Conservation (phyloP, 2,797 vertebrate species). For the Lithobates pipiens region DNA sequence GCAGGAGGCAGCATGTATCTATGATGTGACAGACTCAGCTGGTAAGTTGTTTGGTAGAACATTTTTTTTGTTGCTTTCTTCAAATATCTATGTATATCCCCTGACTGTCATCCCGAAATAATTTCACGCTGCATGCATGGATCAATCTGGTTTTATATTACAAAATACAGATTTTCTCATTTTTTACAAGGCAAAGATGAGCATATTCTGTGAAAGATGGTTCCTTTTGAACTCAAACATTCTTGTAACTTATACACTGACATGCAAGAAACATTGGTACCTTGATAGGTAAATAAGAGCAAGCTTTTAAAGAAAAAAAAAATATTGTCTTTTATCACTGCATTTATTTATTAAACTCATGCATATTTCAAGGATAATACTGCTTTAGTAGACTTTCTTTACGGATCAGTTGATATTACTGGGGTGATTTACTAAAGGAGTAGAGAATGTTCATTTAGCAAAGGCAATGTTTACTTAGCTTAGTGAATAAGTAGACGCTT, state of each 20-base stretch:
- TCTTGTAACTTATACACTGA: neutral
- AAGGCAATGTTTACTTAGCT: too few species aligned
- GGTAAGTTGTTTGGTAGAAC: constrained; percentile 16
- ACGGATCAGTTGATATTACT: neutral
- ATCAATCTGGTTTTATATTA: constrained; percentile 11
- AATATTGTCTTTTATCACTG: neutral
- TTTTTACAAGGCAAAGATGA: constrained; percentile 3
- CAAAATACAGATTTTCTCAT: constrained; percentile 5
- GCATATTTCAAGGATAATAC: neutral
- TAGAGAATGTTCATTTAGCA: neutral
- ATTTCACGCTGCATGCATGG: constrained; percentile 5
- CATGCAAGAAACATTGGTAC: neutral
- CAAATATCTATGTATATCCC: neutral
- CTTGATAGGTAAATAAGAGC: neutral
- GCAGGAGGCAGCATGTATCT: constrained; percentile 25
- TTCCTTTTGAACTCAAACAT: neutral
- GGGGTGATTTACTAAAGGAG: neutral
- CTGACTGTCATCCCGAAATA: constrained; percentile 25
- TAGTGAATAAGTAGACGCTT: too few species aligned
- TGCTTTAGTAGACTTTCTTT: neutral
- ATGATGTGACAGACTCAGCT: constrained; percentile 30
- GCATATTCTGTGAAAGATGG: neutral
- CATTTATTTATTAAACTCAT: neutral
- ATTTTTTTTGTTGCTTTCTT: constrained; percentile 9
- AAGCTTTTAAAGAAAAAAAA: neutral